Base-by-base conservation (phyloP, 1,140 invertebrate species). In the Acyrthosiphon pisum region DNA sequence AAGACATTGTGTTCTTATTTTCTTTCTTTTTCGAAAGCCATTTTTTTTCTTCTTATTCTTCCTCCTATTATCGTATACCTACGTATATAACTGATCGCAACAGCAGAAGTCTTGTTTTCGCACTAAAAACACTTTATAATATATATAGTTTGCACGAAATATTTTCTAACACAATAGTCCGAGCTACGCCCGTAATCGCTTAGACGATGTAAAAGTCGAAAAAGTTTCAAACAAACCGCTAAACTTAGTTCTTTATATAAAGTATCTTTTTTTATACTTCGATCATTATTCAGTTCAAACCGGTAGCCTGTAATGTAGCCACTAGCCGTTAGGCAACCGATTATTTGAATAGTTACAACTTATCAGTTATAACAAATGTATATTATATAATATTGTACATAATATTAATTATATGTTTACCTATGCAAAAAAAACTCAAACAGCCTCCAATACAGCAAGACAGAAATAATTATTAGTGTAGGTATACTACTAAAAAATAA, bases 1-100 rank as follows among this genome's bases (percentile, higher is more conserved):
- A 56, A 53, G 88, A 89, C 88, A 53, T 89, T 53, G 87, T 89
- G 30, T 86, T 86, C 23, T 46, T 46, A 30, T 86, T 86, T 86
- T 86, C 60, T 76, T 76, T 84, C 9, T 84, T 44, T 84, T 84
- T 84, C 35, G 83, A 50, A 88, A 48, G 20, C 86, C 18, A 50
- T 88, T 87, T 87, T 46, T 87, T 30, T 50, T 23, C 86, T 4
- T 18, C 44, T 1, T 37, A n/a, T 46, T 50, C 30, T 46, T 87
- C 84, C 50, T 50, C 20, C 50, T 6, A 53, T 53, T 53, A 53
- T 53, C 20, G 22, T 23, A 53, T 53, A 50, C 50, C 1, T 50
- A 53, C 20, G 50, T 20, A 23, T 26, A 86, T 2, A 53, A 50
- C 87, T 7, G 87, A 26, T 53, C 22, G 20, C 23, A 26, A 89